Conservation (phyloP, 2,797 vertebrate species). For the Micrastur ruficollis region DNA sequence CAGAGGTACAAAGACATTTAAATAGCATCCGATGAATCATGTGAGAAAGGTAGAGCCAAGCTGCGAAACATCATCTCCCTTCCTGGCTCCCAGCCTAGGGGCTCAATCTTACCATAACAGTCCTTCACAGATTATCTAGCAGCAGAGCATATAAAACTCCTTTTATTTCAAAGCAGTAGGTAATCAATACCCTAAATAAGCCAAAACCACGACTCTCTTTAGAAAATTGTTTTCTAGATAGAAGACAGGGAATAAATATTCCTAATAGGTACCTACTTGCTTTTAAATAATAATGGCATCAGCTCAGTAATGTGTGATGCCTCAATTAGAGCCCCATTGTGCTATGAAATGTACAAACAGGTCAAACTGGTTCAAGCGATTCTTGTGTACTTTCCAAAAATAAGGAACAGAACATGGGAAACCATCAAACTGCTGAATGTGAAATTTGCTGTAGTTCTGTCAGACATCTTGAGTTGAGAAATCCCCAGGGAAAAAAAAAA, state of each 20-base stretch:
- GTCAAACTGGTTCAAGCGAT: slow-evolving; percentile 51
- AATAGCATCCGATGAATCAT: slow-evolving; percentile 43
- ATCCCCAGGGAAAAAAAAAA: not conserved
- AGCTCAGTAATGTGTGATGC: slow-evolving; percentile 34
- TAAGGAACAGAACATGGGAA: slow-evolving; percentile 29
- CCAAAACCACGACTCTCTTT: slow-evolving; percentile 9
- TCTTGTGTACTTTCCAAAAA: slow-evolving; percentile 39
- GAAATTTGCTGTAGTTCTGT: not conserved
- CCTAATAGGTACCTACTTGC: slow-evolving; percentile 23
- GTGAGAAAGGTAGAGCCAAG: slow-evolving; percentile 34
- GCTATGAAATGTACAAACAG: slow-evolving; percentile 34
- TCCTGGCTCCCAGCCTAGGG: slow-evolving; percentile 43
- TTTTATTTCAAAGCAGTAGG: slow-evolving; percentile 60
- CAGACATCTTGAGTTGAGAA: slow-evolving; percentile 31
- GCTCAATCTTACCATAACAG: slow-evolving; percentile 20
- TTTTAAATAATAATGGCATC: slow-evolving; percentile 57
- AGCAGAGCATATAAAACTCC: slow-evolving; percentile 31
- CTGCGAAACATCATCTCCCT: slow-evolving; percentile 5
- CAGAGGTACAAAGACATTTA: slow-evolving; percentile 46
- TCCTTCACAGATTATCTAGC: slow-evolving; percentile 20
- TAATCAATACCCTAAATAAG: slow-evolving; percentile 53
- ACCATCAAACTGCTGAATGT: not conserved
- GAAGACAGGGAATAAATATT: slow-evolving; percentile 38
- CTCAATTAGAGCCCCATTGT: slow-evolving; percentile 48
- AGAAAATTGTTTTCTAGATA: slow-evolving; percentile 56